Percentiles rank a stretch among this genome's conserved stretches.
Evolutionary conservation across 2,113 vertebrate genomes (phyloP).

Genomic region (Scalopus aquaticus): DNA sequence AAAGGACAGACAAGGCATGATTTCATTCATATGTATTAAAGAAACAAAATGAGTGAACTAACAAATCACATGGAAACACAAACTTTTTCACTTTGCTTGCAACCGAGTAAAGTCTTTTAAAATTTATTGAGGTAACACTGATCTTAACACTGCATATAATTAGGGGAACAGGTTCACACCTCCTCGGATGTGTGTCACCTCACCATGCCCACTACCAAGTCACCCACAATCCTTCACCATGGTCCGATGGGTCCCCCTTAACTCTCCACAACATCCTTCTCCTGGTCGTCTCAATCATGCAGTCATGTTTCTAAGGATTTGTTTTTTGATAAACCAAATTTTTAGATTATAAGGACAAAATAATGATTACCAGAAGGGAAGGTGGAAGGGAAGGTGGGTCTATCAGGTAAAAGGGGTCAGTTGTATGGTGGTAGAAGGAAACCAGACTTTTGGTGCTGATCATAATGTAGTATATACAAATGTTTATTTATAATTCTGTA

Average conservation of each 20-base stretch:
- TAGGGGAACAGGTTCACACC: too few species aligned
- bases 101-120: too few species aligned
- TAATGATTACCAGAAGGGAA: not conserved
- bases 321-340: too few species aligned
- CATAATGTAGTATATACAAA: not conserved
- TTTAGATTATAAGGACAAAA: not conserved
- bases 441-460: not conserved
- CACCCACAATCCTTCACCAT: too few species aligned
- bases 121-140: too few species aligned
- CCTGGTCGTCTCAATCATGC: too few species aligned
- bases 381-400: not conserved
- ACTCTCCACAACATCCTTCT: too few species aligned
- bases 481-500: not conserved
- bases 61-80: not conserved
- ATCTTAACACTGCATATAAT: too few species aligned
- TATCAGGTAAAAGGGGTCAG: not conserved
- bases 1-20: not conserved
- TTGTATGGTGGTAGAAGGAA: not conserved
- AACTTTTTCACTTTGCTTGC: not conserved
- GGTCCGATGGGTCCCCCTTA: too few species aligned
- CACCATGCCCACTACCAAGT: too few species aligned
- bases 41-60: not conserved
- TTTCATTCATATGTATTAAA: not conserved
- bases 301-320: too few species aligned
- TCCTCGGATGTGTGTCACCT: too few species aligned